These are phyloP conservation scores for Parnassius smintheus DNA, from an alignment of 2,888 invertebrate genomes.

Conservation along the genomic window DNA sequence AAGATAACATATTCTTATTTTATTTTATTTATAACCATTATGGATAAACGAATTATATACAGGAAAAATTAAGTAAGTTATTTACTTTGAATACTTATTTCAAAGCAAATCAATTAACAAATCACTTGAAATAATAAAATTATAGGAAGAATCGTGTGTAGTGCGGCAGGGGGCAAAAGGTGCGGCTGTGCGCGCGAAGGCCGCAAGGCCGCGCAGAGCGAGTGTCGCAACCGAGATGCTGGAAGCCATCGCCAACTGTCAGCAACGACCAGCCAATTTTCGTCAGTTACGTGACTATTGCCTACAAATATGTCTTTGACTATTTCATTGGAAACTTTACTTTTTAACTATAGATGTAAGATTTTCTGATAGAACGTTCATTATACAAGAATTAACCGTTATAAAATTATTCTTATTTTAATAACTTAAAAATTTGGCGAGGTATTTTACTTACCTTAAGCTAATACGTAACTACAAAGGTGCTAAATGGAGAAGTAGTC, in stretches of 20 bases:
- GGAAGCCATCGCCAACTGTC: slow-evolving; percentile 20
- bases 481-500: too few relatives aligned
- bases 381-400: too few relatives aligned
- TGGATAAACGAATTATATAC: too few relatives aligned
- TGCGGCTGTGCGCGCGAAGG: slow-evolving; percentile 63
- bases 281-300: slow-evolving; percentile 19
- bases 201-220: slow-evolving; percentile 61
- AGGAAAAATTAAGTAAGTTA: background rate
- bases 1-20: too few relatives aligned
- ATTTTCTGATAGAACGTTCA: too few relatives aligned
- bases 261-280: slow-evolving; percentile 13
- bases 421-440: too few relatives aligned
- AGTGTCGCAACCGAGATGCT: slow-evolving; percentile 48
- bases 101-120: background rate
- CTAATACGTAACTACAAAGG: too few relatives aligned
- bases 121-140: slow-evolving; percentile 39
- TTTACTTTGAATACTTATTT: background rate
- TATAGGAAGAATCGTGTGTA: slow-evolving; percentile 33
- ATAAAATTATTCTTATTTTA: too few relatives aligned
- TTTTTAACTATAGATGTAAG: slow-evolving; percentile 2
- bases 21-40: too few relatives aligned
- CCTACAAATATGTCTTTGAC: background rate
- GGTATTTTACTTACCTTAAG: too few relatives aligned
- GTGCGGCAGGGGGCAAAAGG: slow-evolving; percentile 56
- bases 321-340: slow-evolving; percentile 7